phyloP scores from a whole-genome alignment of 2,888 invertebrate genomes.

The Monopis laevigella region DNA sequence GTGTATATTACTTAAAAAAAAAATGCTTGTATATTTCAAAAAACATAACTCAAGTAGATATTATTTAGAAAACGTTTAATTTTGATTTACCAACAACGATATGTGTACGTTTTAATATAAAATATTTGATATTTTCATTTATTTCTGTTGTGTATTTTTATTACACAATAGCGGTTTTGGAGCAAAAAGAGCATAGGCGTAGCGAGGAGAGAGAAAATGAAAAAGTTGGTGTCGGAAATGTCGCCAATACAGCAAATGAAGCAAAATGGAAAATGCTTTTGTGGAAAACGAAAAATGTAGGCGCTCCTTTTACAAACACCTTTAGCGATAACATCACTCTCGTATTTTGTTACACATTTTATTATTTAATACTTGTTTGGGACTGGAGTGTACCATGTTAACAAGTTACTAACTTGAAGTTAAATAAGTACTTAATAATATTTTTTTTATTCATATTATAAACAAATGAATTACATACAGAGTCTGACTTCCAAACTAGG shows the following conservation, averaged over 20 bases:
- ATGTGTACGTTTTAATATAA: too few species aligned
- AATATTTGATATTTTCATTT: too few species aligned
- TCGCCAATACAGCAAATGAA: conserved; percentile 38
- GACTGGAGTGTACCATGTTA: neutral
- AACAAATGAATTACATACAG: too few species aligned
- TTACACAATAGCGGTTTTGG: conserved; percentile 10
- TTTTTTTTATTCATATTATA: too few species aligned
- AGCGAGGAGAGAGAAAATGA: conserved; percentile 23
- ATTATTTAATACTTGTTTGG: neutral
- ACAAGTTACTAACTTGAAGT: neutral
- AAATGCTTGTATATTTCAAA: too few species aligned
- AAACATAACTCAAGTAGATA: too few species aligned
- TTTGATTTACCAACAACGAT: too few species aligned
- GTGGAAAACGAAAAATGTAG: conserved; percentile 20
- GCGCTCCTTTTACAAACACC: neutral
- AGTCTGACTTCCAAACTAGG: too few species aligned
- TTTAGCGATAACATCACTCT: conserved; percentile 8
- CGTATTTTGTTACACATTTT: neutral
- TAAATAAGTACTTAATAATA: too few species aligned
- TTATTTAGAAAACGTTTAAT: too few species aligned
- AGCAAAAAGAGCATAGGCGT: conserved; percentile 9
- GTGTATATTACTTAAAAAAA: too few species aligned
- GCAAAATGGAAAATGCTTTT: conserved; percentile 45
- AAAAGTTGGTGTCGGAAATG: conserved; percentile 39
- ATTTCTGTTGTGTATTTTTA: conserved; percentile 8